A percentile compares a stretch with the other conserved stretches of the same genome.
Conservation (phyloP, 2,888 invertebrate species). For the Caenorhabditis wallacei region DNA sequence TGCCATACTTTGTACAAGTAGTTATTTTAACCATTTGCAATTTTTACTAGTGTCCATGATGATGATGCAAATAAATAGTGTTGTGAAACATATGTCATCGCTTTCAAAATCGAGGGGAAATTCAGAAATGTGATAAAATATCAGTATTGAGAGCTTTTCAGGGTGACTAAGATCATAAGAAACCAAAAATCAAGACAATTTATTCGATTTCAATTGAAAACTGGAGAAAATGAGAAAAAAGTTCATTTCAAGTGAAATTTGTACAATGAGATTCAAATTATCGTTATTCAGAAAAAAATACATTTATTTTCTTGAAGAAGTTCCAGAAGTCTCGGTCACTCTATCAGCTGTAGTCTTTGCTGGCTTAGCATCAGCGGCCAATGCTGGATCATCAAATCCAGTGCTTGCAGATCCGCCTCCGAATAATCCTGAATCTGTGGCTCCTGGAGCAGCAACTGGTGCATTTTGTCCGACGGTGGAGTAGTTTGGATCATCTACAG, state of each 20-base stretch:
- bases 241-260: constrained; percentile 5
- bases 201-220: no score
- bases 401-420: constrained; percentile 39
- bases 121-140: no score
- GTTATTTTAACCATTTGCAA: constrained; percentile 15
- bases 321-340: constrained; percentile 42
- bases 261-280: constrained; percentile 41
- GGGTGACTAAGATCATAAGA: no score
- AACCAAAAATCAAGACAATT: no score
- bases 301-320: constrained; percentile 17
- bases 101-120: no score
- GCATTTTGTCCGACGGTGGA: constrained; percentile 60
- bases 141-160: no score
- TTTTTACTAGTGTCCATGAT: neutral
- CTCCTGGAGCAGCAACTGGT: constrained; percentile 54
- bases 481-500: constrained; percentile 37
- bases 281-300: neutral
- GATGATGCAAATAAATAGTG: constrained; percentile 44
- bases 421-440: constrained; percentile 30
- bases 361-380: constrained; percentile 51
- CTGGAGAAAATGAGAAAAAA: no score
- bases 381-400: constrained; percentile 53
- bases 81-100: constrained; percentile 16
- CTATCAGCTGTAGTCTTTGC: constrained; percentile 29
- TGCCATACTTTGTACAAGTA: constrained; percentile 56